A percentile compares a stretch with the other conserved stretches of the same genome.
phyloP scores from a whole-genome alignment of 2,113 vertebrate species.

The Corythaixoides concolor region DNA sequence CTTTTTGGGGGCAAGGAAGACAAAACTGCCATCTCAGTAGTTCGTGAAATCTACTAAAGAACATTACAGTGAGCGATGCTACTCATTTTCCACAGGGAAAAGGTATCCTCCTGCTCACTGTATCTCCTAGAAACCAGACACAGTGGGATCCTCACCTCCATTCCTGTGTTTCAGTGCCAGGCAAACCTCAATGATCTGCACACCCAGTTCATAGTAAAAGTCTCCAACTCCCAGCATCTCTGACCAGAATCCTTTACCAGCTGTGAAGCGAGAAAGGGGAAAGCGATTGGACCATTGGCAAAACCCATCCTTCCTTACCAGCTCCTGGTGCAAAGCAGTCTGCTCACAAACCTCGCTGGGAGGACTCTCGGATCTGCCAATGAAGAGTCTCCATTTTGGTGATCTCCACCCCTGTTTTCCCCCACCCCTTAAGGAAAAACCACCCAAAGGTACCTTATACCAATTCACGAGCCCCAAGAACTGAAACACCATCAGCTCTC shows the following conservation, averaged over 20 bases:
- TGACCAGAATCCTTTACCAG: constrained; percentile 98
- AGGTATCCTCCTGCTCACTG: background rate
- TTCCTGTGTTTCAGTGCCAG: constrained; percentile 94
- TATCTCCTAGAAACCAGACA: background rate
- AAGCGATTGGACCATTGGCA: rapidly evolving
- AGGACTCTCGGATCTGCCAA: background rate
- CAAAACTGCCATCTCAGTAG: background rate
- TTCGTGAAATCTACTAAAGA: background rate
- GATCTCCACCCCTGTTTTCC: too few relatives aligned
- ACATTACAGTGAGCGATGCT: rapidly evolving
- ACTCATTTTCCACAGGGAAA: background rate
- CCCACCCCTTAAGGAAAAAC: too few relatives aligned
- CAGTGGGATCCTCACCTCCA: constrained; percentile 80
- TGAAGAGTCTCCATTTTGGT: background rate
- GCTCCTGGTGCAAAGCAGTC: background rate
- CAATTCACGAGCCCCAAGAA: background rate
- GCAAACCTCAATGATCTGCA: constrained; percentile 96
- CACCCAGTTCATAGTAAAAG: constrained; percentile 96
- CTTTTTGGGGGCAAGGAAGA: background rate
- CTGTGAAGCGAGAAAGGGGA: constrained; percentile 63
- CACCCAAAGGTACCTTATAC: background rate
- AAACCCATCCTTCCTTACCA: background rate
- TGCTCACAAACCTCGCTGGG: background rate
- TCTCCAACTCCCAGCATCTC: constrained; percentile 97
- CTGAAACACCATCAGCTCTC: background rate